Evolutionary conservation across 2,797 vertebrate genomes (phyloP), one percentile per base, ranked within the genome.

Genomic region (Kryptolebias ocellatus): DNA sequence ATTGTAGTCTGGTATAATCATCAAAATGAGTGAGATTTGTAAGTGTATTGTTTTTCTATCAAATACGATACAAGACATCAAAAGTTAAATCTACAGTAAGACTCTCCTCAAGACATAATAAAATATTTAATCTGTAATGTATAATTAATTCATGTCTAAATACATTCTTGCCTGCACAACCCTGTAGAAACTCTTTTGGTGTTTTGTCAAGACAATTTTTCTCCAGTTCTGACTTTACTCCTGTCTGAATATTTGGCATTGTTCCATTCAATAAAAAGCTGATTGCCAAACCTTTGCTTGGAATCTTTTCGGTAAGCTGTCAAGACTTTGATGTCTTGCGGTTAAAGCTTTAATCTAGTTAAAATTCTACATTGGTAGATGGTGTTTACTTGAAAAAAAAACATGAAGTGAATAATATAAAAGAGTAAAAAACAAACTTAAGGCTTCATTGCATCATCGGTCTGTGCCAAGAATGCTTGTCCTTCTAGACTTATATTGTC

Each of bases 91-190:
- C n/a, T 64, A 24, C 56, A 31, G 56, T 53, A 67, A 74, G 76
- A 79, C 37, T 62, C 60, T 70, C 58, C 39, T 74, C 49, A 56
- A 74, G 58, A 72, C 39, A 37, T n/a, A 12, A 53, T 80, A 24
- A 83, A 81, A 86, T 83, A 85, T 87, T 86, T 54, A 71, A 74
- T 74, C 31, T 60, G 17, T 59, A 37, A 77, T 83, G 64, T 74
- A 79, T 83, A 82, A 88, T 81, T 83, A 55, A 87, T 78, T 44
- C 28, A 60, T 54, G 58, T 64, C 45, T 34, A 65, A 82, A 83
- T 77, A 70, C 18, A 18, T 61, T 62, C 64, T 65, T 67, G 55
- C 24, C 51, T 31, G 14, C 27, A 60, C 73, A 76, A 64, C 46
- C 60, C 46, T 45, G 58, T 8, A 16, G 29, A 17, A 52, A 39